Conservation (phyloP, 2,888 invertebrate species). For the Noctua comes region DNA sequence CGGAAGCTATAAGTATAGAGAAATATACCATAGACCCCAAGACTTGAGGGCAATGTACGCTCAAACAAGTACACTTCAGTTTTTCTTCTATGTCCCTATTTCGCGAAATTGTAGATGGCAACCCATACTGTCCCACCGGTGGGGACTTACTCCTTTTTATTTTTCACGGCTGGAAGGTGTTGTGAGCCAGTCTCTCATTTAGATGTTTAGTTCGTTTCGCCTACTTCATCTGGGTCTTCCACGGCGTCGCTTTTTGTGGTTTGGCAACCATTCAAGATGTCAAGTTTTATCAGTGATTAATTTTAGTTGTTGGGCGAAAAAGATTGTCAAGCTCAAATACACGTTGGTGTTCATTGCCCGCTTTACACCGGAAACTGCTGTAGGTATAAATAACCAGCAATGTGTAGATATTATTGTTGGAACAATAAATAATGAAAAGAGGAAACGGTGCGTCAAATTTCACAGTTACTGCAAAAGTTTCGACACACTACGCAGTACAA, state of each 20-base stretch:
- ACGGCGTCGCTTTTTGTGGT: not conserved
- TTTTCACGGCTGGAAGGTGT: not conserved
- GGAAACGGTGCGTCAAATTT: constrained; percentile 53
- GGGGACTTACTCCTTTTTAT: not conserved
- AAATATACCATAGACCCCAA: constrained; percentile 9
- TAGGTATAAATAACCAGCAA: constrained; percentile 6
- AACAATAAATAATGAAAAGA: constrained; percentile 43
- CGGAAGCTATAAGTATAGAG: constrained; percentile 4
- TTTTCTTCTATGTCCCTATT: not conserved
- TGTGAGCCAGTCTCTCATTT: not conserved
- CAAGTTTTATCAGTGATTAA: not conserved
- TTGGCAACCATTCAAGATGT: not conserved
- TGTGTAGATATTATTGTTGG: constrained; percentile 24
- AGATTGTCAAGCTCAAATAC: not conserved
- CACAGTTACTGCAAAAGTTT: constrained; percentile 36
- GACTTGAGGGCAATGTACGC: not conserved
- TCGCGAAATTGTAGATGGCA: not conserved
- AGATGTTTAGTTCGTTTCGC: not conserved
- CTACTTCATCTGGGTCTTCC: not conserved
- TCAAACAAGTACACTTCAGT: not conserved
- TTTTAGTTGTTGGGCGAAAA: not conserved
- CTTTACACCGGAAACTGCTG: constrained; percentile 10
- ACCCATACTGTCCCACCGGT: not conserved
- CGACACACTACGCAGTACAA: constrained; percentile 20
- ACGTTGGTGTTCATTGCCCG: not conserved